These are phyloP conservation scores for Trachops cirrhosus DNA, from an alignment of 2,797 vertebrate species.

Conservation along the genomic window DNA sequence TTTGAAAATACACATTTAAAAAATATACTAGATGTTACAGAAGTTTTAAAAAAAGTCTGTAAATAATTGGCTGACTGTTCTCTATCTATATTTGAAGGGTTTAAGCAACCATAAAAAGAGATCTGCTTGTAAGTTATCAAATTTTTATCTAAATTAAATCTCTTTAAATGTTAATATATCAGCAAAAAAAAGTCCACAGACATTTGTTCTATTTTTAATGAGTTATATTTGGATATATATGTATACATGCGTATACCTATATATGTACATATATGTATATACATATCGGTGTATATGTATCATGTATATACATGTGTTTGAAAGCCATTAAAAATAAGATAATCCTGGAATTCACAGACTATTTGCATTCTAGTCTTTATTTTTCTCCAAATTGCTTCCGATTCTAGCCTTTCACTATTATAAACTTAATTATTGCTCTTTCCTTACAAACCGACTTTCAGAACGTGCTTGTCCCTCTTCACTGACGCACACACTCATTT, in stretches of 20 bases:
- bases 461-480: background rate
- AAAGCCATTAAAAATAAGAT: background rate
- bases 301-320: background rate
- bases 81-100: background rate
- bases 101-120: background rate
- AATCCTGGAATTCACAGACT: background rate
- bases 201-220: background rate
- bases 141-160: background rate
- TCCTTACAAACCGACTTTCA: background rate
- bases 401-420: background rate
- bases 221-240: background rate
- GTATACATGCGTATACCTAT: background rate
- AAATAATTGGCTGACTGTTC: background rate
- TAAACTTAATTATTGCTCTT: conserved; percentile 7
- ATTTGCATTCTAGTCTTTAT: background rate
- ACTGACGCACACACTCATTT: background rate
- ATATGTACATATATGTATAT: no score
- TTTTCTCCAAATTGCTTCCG: background rate
- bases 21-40: background rate
- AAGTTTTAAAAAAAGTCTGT: background rate
- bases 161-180: background rate
- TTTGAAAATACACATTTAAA: background rate
- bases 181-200: background rate
- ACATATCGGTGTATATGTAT: background rate
- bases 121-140: background rate